These are phyloP conservation scores for Colossoma macropomum DNA, from an alignment of 2,113 vertebrate genomes.

Conservation along the genomic window DNA sequence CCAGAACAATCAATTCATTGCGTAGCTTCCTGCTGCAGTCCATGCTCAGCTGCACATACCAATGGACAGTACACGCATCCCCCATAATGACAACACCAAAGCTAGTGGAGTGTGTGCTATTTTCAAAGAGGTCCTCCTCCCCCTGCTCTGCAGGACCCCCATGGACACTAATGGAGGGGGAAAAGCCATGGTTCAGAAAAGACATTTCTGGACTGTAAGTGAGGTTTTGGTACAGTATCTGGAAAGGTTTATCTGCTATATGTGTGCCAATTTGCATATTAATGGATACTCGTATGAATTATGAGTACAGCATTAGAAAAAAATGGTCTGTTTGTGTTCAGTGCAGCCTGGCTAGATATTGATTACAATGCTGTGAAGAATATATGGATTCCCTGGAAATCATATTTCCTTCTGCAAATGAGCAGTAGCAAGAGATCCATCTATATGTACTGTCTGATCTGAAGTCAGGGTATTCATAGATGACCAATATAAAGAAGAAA, in stretches of 20 bases:
- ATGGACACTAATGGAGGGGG: conserved; percentile 16
- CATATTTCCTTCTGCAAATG: background rate
- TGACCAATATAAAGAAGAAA: background rate
- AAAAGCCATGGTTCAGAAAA: conserved; percentile 9
- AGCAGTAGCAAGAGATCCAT: background rate
- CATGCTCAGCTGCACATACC: background rate
- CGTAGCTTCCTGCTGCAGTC: background rate
- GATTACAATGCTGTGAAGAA: conserved; percentile 8
- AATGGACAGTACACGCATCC: background rate
- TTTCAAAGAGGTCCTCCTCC: background rate
- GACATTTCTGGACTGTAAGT: background rate
- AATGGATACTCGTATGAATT: conserved; percentile 14
- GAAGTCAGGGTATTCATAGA: background rate
- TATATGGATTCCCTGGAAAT: background rate
- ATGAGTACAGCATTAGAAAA: background rate
- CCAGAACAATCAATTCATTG: background rate
- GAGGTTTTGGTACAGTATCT: conserved; percentile 5
- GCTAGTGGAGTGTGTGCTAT: background rate
- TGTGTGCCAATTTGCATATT: background rate
- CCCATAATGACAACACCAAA: conserved; percentile 5
- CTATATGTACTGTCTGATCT: background rate
- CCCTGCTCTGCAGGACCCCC: conserved; percentile 19
- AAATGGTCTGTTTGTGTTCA: conserved; percentile 13
- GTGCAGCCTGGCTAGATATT: background rate
- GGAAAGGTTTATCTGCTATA: conserved; percentile 8